Evolutionary conservation across 2,888 invertebrate species (phyloP).

Genomic region (Caprella mutica): DNA sequence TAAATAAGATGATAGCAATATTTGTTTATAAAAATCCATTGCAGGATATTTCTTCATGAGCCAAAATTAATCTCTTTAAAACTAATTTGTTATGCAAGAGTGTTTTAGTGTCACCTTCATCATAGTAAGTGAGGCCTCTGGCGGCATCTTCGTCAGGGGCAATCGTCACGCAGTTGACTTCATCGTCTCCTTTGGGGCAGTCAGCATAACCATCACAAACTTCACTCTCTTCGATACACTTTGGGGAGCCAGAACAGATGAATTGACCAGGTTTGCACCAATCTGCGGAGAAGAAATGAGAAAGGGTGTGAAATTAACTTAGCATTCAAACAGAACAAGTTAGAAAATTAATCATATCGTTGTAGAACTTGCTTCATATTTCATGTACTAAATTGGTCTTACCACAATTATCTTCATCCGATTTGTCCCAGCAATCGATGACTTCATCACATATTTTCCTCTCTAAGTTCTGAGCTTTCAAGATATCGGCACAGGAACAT

Average conservation of each 20-base stretch:
- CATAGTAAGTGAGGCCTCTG: conserved; percentile 50
- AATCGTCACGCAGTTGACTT: conserved; percentile 59
- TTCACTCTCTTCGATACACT: conserved; percentile 53
- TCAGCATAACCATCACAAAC: conserved; percentile 58
- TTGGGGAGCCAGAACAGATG: conserved; percentile 59
- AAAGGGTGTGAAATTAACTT: too few species aligned
- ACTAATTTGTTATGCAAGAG: too few species aligned
- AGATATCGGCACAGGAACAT: conserved; percentile 63
- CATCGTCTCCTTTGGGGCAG: conserved; percentile 63
- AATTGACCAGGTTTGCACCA: conserved; percentile 62
- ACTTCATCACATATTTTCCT: conserved; percentile 68
- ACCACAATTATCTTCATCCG: conserved; percentile 66
- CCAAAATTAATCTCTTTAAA: too few species aligned
- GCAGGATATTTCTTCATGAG: too few species aligned
- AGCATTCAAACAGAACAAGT: too few species aligned
- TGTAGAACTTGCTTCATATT: neutral
- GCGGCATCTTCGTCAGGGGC: conserved; percentile 49
- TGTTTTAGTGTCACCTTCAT: conserved; percentile 41
- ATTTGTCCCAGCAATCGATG: conserved; percentile 67
- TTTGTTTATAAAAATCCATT: too few species aligned
- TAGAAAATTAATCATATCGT: neutral
- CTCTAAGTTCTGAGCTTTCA: conserved; percentile 49
- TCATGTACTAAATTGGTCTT: conserved; percentile 36
- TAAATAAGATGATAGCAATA: too few species aligned
- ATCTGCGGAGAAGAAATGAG: conserved; percentile 47